Evolutionary conservation across 2,888 invertebrate species (phyloP).

Genomic region (Harpalus rubripes): DNA sequence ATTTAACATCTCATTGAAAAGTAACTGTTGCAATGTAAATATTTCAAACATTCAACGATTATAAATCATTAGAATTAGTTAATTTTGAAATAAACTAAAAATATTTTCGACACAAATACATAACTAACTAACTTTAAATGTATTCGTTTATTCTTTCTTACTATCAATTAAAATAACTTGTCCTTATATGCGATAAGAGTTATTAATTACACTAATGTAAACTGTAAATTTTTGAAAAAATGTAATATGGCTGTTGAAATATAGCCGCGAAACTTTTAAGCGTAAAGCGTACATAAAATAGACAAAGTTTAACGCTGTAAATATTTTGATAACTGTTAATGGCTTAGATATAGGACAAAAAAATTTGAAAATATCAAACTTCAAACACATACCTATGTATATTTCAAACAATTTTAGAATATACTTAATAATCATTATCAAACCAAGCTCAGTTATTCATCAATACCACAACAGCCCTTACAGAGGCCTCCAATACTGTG

Average conservation of each 20-base stretch:
- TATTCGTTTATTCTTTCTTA: conserved; percentile 19
- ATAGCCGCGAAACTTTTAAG: conserved; percentile 31
- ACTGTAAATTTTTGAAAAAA: conserved; percentile 36
- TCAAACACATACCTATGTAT: too few relatives aligned
- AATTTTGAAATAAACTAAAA: conserved; percentile 48
- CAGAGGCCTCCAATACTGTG: too few relatives aligned
- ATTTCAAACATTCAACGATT: background rate
- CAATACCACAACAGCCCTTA: too few relatives aligned
- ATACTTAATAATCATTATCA: too few relatives aligned
- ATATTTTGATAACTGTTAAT: conserved; percentile 46
- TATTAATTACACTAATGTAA: conserved; percentile 49
- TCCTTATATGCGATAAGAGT: conserved; percentile 41
- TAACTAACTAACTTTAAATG: conserved; percentile 13
- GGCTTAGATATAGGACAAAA: conserved; percentile 29
- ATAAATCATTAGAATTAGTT: conserved; percentile 24
- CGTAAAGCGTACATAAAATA: conserved; percentile 17
- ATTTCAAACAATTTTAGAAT: too few relatives aligned
- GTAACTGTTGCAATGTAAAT: conserved; percentile 30
- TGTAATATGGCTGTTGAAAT: conserved; percentile 35
- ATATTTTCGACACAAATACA: conserved; percentile 56
- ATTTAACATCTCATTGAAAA: conserved; percentile 45
- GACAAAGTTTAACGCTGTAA: conserved; percentile 9
- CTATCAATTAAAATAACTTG: conserved; percentile 57
- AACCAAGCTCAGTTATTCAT: too few relatives aligned
- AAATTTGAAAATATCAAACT: conserved; percentile 10